Evolutionary conservation across 1,140 invertebrate species (phyloP).

Genomic region (Meloidogyne floridensis): DNA sequence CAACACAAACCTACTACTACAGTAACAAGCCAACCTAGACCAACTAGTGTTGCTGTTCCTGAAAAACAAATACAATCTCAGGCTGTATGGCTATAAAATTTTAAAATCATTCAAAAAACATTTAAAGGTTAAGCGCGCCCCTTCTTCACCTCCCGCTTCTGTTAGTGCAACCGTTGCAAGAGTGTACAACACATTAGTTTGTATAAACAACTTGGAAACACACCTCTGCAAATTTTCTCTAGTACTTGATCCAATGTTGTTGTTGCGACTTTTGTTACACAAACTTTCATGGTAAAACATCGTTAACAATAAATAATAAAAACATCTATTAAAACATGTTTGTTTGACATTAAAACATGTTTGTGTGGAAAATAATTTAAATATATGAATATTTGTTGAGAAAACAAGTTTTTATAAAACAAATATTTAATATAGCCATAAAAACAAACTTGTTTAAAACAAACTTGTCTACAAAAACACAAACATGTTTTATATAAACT

Average conservation of each 20-base stretch:
- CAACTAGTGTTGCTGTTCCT: neutral
- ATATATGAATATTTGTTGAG: too few species aligned
- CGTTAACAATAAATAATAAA: neutral
- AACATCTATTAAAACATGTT: too few species aligned
- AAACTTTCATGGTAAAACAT: slow-evolving; percentile 53
- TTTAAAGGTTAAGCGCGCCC: neutral
- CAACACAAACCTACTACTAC: neutral
- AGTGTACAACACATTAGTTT: slow-evolving; percentile 22
- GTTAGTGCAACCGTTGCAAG: slow-evolving; percentile 21
- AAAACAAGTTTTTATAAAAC: too few species aligned
- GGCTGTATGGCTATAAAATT: neutral
- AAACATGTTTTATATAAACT: too few species aligned
- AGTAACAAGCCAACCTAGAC: slow-evolving; percentile 6
- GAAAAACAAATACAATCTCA: slow-evolving; percentile 9
- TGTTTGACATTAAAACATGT: too few species aligned
- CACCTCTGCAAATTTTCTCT: slow-evolving; percentile 65
- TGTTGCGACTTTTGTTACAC: slow-evolving; percentile 59
- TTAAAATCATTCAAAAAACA: neutral
- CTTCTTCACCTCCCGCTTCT: slow-evolving; percentile 20
- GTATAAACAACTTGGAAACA: slow-evolving; percentile 54
- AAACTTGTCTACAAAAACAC: neutral
- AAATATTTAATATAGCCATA: too few species aligned
- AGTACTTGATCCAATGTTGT: slow-evolving; percentile 61
- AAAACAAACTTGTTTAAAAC: neutral
- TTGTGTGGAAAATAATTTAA: too few species aligned